phyloP scores from a whole-genome alignment of 2,888 invertebrate species.

The Epiblema foenella region DNA sequence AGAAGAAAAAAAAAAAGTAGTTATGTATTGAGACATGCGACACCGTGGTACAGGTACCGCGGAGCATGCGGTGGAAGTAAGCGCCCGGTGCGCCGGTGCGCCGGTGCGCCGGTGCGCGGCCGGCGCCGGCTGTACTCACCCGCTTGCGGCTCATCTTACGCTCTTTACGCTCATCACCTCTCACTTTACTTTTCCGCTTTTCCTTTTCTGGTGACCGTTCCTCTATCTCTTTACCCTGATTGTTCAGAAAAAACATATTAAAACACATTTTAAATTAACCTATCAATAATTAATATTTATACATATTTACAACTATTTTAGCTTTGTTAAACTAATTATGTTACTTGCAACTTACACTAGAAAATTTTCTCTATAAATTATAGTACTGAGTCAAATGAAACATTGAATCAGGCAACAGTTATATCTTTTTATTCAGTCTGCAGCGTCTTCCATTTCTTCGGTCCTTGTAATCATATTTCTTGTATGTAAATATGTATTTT shows the following conservation, averaged over 20 bases:
- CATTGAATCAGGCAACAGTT: conserved; percentile 63
- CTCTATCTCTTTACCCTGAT: conserved; percentile 86
- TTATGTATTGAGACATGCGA: conserved; percentile 17
- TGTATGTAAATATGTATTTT: conserved; percentile 6
- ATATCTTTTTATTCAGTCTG: conserved; percentile 22
- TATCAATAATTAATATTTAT: neutral
- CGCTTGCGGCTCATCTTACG: conserved; percentile 92
- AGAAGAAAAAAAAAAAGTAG: conserved; percentile 53
- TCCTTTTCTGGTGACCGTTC: conserved; percentile 88
- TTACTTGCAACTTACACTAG: conserved; percentile 16
- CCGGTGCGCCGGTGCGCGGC: no score
- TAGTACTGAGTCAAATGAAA: conserved; percentile 63
- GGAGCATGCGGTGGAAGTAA: neutral
- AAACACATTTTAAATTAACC: conserved; percentile 25
- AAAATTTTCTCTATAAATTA: neutral
- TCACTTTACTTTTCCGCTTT: conserved; percentile 88
- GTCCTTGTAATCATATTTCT: conserved; percentile 4
- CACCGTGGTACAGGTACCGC: neutral
- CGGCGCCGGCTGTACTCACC: conserved; percentile 74
- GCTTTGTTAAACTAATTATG: neutral
- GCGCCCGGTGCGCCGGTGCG: neutral
- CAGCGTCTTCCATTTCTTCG: conserved; percentile 13
- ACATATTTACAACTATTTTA: conserved; percentile 8
- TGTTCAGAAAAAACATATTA: conserved; percentile 64
- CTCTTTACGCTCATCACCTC: conserved; percentile 88